Evolutionary conservation across 2,113 vertebrate genomes (phyloP).

Genomic region (Neotoma lepida): DNA sequence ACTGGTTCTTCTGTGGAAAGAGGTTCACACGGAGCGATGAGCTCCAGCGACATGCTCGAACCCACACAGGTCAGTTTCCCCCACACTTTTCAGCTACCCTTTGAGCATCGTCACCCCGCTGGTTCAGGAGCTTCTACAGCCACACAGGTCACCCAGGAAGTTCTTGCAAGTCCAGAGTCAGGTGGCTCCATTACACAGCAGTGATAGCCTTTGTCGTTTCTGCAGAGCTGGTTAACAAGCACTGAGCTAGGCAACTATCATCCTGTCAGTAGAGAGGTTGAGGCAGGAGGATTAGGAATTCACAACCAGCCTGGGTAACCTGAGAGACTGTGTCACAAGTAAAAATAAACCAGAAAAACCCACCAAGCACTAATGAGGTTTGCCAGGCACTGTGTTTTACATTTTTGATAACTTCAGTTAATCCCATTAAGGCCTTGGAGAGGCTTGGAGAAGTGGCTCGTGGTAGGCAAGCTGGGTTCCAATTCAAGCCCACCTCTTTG

Average conservation of each 20-base stretch:
- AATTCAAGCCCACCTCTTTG: not conserved
- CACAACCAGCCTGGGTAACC: not conserved
- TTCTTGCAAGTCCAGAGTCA: not conserved
- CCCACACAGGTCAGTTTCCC: slow-evolving; percentile 92
- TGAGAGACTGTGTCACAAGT: not conserved
- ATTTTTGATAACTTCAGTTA: not conserved
- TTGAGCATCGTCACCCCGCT: not conserved
- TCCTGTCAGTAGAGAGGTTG: not conserved
- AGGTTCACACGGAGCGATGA: slow-evolving; percentile 97
- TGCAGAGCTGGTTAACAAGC: not conserved
- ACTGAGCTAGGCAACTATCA: not conserved
- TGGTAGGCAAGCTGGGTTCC: not conserved
- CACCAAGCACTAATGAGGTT: not conserved
- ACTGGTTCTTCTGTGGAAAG: slow-evolving; percentile 97
- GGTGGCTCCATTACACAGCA: not conserved
- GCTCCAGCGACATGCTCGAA: slow-evolving; percentile 95
- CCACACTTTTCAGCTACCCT: not conserved
- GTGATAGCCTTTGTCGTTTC: not conserved
- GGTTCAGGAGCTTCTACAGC: not conserved
- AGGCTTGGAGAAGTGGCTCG: not conserved
- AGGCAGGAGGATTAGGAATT: not conserved
- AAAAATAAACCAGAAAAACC: not conserved
- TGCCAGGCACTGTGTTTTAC: not conserved
- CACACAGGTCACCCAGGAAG: not conserved
- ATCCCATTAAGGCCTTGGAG: not conserved